Percentiles rank a stretch among this genome's conserved stretches.
These are phyloP conservation scores for Opisthograptis luteolata DNA, from an alignment of 2,888 invertebrate species.

Conservation along the genomic window DNA sequence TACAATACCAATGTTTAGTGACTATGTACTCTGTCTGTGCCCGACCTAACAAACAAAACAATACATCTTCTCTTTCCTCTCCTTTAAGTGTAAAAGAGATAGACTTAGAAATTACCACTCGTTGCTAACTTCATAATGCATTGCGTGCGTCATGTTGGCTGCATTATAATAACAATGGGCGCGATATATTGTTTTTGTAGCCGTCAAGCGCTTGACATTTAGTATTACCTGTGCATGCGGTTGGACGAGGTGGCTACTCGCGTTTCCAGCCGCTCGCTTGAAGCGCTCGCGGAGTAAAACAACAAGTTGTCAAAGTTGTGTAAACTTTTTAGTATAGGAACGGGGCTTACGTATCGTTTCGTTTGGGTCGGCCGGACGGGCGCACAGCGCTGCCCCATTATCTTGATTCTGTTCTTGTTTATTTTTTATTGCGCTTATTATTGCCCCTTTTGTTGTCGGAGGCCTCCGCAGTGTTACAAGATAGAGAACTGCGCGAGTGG, in stretches of 20 bases:
- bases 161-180: slow-evolving; percentile 82
- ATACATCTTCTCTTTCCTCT: no score
- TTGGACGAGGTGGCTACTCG: slow-evolving; percentile 11
- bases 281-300: slow-evolving; percentile 56
- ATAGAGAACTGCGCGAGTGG: slow-evolving; percentile 39
- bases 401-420: slow-evolving; percentile 47
- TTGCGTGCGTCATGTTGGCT: slow-evolving; percentile 77
- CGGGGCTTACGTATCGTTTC: slow-evolving; percentile 68
- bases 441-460: slow-evolving; percentile 30
- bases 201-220: slow-evolving; percentile 55
- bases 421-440: slow-evolving; percentile 39
- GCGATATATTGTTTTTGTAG: slow-evolving; percentile 48
- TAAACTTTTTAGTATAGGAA: slow-evolving; percentile 67
- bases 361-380: slow-evolving; percentile 59
- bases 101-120: slow-evolving; percentile 16
- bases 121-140: slow-evolving; percentile 65
- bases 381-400: slow-evolving; percentile 57
- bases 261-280: slow-evolving; percentile 34
- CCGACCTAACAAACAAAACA: no score
- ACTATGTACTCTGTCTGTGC: no score
- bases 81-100: no score
- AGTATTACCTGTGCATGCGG: not conserved
- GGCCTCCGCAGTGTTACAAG: slow-evolving; percentile 1
- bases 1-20: no score
- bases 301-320: slow-evolving; percentile 71